A percentile compares a stretch with the other conserved stretches of the same genome.
These are phyloP conservation scores for Tenualosa thibaudeaui DNA, from an alignment of 2,797 vertebrate genomes.

Conservation along the genomic window DNA sequence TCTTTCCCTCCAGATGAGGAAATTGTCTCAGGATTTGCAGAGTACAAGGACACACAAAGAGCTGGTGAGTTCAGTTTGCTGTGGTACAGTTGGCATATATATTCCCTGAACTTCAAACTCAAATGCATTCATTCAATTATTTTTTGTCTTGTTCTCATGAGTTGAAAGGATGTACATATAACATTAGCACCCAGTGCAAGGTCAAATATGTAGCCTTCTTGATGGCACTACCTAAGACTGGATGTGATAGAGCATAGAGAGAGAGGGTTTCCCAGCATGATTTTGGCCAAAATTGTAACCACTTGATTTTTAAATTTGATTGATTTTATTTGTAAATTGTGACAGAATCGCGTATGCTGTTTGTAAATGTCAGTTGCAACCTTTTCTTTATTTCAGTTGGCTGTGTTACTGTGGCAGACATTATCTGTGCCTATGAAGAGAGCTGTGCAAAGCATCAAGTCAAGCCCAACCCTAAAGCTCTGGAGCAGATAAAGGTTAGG, in stretches of 20 bases:
- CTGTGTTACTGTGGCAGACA: slow-evolving; percentile 67
- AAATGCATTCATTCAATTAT: neutral
- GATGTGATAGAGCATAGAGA: too few species aligned
- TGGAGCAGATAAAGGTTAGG: slow-evolving; percentile 76
- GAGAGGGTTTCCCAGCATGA: too few species aligned
- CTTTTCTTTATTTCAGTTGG: slow-evolving; percentile 66
- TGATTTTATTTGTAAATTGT: too few species aligned
- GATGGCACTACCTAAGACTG: too few species aligned
- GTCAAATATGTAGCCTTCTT: neutral
- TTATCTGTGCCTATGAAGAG: slow-evolving; percentile 70
- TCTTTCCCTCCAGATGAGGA: slow-evolving; percentile 76
- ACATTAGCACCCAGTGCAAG: neutral
- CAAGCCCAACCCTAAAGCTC: slow-evolving; percentile 63
- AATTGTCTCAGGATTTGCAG: slow-evolving; percentile 74
- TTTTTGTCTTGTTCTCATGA: too few species aligned
- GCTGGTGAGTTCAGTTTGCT: slow-evolving; percentile 60
- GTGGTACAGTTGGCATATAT: neutral
- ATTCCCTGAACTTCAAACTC: neutral
- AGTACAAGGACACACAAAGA: slow-evolving; percentile 53
- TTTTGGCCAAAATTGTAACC: too few species aligned
- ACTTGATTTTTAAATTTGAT: too few species aligned
- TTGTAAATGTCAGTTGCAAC: too few species aligned
- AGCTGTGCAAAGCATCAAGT: slow-evolving; percentile 74
- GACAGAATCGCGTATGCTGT: too few species aligned
- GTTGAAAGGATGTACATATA: neutral